Conservation (phyloP, 2,888 invertebrate species). For the Acronicta leporina region DNA sequence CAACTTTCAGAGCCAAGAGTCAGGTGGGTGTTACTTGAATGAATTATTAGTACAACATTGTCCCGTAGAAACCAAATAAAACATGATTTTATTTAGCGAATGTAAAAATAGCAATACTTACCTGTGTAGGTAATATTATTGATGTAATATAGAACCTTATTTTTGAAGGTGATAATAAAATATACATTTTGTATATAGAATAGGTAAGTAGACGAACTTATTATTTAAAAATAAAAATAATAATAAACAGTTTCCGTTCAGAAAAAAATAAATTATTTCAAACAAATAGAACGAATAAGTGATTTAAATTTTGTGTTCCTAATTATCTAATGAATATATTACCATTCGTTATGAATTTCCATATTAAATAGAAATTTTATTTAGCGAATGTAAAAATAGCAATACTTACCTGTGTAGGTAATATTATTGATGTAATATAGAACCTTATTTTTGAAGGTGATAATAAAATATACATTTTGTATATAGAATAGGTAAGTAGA, state of each 20-base stretch:
- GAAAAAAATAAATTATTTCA: slow-evolving; percentile 41
- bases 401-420: too few relatives aligned
- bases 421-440: too few relatives aligned
- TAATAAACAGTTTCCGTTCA: slow-evolving; percentile 45
- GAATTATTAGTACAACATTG: slow-evolving; percentile 64
- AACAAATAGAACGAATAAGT: slow-evolving; percentile 25
- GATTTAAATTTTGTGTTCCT: slow-evolving; percentile 26
- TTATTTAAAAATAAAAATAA: neutral
- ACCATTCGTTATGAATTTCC: neutral
- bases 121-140: too few relatives aligned
- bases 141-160: too few relatives aligned
- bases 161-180: too few relatives aligned
- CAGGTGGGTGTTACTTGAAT: slow-evolving; percentile 63
- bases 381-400: too few relatives aligned
- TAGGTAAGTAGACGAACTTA: neutral
- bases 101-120: too few relatives aligned
- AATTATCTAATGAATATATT: slow-evolving; percentile 9
- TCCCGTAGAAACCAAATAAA: slow-evolving; percentile 1
- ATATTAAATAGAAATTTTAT: slow-evolving; percentile 23
- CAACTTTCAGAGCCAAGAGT: slow-evolving; percentile 70
- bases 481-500: neutral
- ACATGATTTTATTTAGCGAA: neutral
- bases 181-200: neutral
- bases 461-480: neutral
- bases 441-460: too few relatives aligned